Percentiles rank a stretch among this genome's conserved stretches.
Evolutionary conservation across 2,888 invertebrate genomes (phyloP).

Genomic region (Coelinius sp.): DNA sequence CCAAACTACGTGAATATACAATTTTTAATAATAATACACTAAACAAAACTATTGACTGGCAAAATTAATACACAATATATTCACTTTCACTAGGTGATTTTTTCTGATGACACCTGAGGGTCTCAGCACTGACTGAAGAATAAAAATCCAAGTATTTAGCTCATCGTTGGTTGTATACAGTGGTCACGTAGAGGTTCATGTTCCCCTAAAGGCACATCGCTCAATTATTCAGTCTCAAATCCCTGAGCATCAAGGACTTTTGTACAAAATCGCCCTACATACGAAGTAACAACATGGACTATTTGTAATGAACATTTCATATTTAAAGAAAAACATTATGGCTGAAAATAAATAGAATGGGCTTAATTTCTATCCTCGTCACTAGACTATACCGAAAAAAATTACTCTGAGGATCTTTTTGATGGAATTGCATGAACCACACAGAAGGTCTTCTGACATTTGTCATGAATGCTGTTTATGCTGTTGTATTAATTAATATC

Average conservation of each 20-base stretch:
- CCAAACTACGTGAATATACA: background rate
- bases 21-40: too few species aligned
- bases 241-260: constrained; percentile 13
- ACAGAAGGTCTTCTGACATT: too few species aligned
- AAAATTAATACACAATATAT: background rate
- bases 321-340: too few species aligned
- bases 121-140: constrained; percentile 2
- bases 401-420: background rate
- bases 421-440: background rate
- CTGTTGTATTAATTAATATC: background rate
- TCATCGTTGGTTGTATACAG: background rate
- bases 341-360: too few species aligned
- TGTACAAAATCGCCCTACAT: constrained; percentile 7
- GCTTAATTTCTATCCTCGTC: background rate
- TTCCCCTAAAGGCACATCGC: constrained; percentile 20
- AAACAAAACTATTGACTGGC: too few species aligned
- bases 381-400: background rate
- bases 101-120: background rate
- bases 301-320: too few species aligned
- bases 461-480: too few species aligned
- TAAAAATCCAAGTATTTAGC: background rate
- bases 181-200: background rate
- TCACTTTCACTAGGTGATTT: background rate
- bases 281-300: background rate
- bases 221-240: constrained; percentile 1